Evolutionary conservation across 2,113 vertebrate genomes (phyloP).

Genomic region (Coturnix japonica): DNA sequence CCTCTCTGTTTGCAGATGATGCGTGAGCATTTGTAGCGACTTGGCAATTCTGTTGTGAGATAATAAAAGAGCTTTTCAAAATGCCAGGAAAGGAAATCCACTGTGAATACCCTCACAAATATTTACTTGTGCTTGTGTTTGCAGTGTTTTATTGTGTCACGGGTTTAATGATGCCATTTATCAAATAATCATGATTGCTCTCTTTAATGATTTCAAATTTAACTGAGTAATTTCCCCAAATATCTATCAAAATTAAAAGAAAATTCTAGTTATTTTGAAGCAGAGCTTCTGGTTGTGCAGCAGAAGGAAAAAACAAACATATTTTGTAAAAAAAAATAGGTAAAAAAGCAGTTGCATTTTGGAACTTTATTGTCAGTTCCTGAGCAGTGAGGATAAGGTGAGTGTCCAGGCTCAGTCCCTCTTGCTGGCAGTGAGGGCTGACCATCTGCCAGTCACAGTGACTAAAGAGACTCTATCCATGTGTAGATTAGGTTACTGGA

Average conservation of each 20-base stretch:
- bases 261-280: background rate
- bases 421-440: background rate
- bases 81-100: conserved; percentile 55
- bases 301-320: background rate
- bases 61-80: conserved; percentile 62
- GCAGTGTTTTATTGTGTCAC: conserved; percentile 53
- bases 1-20: conserved; percentile 52
- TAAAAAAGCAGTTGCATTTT: background rate
- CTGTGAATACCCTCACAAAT: conserved; percentile 53
- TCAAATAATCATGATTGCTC: conserved; percentile 53
- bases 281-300: background rate
- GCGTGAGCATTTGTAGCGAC: conserved; percentile 36
- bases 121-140: conserved; percentile 53
- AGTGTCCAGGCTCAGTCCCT: background rate
- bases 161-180: conserved; percentile 59
- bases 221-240: conserved; percentile 42
- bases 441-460: background rate
- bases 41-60: conserved; percentile 58
- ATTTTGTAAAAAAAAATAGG: background rate
- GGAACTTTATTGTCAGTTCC: no score
- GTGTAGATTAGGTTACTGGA: background rate
- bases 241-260: conserved; percentile 47
- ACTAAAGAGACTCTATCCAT: background rate
- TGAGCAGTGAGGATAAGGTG: background rate
- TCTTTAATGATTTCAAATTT: conserved; percentile 47